Percentiles rank a stretch among this genome's conserved stretches.
phyloP scores from a whole-genome alignment of 2,888 invertebrate species.

The Eristalis pertinax region DNA sequence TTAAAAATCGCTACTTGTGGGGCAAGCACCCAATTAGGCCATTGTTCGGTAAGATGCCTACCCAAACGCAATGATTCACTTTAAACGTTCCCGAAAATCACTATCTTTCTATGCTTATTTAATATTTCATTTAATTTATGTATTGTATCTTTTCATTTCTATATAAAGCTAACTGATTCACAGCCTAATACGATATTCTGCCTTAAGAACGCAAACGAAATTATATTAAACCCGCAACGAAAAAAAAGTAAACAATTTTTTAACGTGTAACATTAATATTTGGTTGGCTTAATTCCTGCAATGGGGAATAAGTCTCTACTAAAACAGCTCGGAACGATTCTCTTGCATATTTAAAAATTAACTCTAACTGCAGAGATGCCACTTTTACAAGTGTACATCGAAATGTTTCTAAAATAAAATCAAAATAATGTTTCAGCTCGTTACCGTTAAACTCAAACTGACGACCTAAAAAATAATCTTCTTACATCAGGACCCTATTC shows the following conservation, averaged over 20 bases:
- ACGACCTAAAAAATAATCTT: neutral
- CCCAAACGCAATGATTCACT: neutral
- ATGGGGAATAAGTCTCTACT: neutral
- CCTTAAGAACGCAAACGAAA: neutral
- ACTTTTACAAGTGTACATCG: neutral
- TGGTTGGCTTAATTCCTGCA: neutral
- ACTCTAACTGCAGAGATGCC: neutral
- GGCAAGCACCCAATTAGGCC: constrained; percentile 94
- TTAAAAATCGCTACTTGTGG: constrained; percentile 95
- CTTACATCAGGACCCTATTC: neutral
- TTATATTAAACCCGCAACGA: neutral
- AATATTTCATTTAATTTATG: neutral
- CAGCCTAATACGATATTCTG: neutral
- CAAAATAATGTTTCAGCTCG: constrained; percentile 35
- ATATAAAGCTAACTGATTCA: neutral
- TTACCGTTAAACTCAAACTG: constrained; percentile 29
- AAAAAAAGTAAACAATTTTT: neutral
- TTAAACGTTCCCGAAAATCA: neutral
- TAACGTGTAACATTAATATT: neutral
- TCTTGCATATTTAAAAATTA: neutral
- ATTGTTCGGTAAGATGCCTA: constrained; percentile 86
- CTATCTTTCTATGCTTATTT: neutral
- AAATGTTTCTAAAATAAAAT: neutral
- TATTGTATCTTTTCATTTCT: neutral
- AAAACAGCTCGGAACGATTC: neutral